A percentile compares a stretch with the other conserved stretches of the same genome.
phyloP scores from a whole-genome alignment of 2,113 vertebrate species.

The Coreoperca whiteheadi region DNA sequence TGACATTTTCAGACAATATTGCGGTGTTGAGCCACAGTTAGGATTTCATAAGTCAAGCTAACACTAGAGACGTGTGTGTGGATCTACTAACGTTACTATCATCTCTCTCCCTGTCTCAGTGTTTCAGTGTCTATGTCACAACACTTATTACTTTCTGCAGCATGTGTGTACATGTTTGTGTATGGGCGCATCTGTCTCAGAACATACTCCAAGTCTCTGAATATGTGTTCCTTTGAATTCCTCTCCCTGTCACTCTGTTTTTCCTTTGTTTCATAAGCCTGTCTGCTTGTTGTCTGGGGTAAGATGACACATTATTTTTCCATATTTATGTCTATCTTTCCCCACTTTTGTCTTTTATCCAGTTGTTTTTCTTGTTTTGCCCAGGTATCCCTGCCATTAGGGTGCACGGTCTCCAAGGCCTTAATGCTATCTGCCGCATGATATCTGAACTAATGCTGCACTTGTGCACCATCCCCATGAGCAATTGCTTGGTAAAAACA shows the following conservation, averaged over 20 bases:
- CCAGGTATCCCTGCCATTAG: constrained; percentile 45
- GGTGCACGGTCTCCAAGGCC: constrained; percentile 31
- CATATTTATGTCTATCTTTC: constrained; percentile 39
- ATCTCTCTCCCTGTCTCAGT: constrained; percentile 50
- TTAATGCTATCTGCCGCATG: constrained; percentile 49
- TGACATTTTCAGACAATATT: constrained; percentile 87
- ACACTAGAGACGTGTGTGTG: constrained; percentile 46
- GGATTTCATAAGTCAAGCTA: constrained; percentile 78
- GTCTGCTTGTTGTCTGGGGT: constrained; percentile 47
- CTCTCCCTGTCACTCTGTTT: constrained; percentile 45
- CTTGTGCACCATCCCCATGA: constrained; percentile 41
- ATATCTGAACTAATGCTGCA: constrained; percentile 54
- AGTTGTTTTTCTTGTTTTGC: constrained; percentile 45
- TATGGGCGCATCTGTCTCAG: constrained; percentile 46
- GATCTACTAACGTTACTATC: constrained; percentile 52
- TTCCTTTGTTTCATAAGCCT: constrained; percentile 61
- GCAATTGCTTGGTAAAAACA: constrained; percentile 38
- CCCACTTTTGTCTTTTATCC: constrained; percentile 47
- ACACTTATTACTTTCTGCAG: constrained; percentile 61
- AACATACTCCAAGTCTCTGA: constrained; percentile 42
- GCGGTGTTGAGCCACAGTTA: constrained; percentile 76
- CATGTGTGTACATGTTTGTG: constrained; percentile 34
- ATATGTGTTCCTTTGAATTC: constrained; percentile 59
- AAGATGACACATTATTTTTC: constrained; percentile 45
- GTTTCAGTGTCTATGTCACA: constrained; percentile 59